phyloP scores from a whole-genome alignment of 2,888 invertebrate genomes.

The Drosophila peninsularis region DNA sequence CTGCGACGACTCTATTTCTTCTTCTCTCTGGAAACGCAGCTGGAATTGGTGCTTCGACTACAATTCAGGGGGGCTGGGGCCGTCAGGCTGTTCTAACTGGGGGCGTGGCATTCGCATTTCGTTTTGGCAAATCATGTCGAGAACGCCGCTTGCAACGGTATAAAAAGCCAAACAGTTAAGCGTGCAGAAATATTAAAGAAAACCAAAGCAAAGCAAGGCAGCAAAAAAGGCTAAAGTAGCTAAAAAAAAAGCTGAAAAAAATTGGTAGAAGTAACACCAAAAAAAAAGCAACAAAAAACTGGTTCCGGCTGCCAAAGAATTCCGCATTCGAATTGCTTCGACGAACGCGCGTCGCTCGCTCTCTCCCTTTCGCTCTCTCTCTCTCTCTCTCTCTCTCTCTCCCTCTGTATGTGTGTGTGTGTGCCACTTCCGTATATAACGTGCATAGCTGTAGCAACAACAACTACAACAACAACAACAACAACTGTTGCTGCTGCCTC shows the following conservation, averaged over 20 bases:
- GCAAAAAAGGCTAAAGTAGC: slow-evolving; percentile 34
- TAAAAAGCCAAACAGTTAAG: slow-evolving; percentile 69
- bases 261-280: slow-evolving; percentile 62
- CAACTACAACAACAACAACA: slow-evolving; percentile 19
- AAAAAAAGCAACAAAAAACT: slow-evolving; percentile 67
- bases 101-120: slow-evolving; percentile 14
- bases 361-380: slow-evolving; percentile 8
- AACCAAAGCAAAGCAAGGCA: slow-evolving; percentile 46
- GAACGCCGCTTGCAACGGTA: slow-evolving; percentile 74
- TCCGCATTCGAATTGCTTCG: slow-evolving; percentile 54
- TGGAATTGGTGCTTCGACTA: background rate
- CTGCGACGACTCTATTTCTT: slow-evolving; percentile 15
- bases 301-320: slow-evolving; percentile 75
- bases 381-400: slow-evolving; percentile 13
- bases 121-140: slow-evolving; percentile 70
- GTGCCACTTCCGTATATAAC: slow-evolving; percentile 68
- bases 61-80: background rate
- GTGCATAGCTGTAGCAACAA: slow-evolving; percentile 41
- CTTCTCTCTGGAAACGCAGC: background rate
- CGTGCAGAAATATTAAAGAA: slow-evolving; percentile 69
- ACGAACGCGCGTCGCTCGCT: slow-evolving; percentile 36
- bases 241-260: slow-evolving; percentile 34
- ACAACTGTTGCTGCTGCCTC: slow-evolving; percentile 8
- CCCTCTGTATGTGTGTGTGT: slow-evolving; percentile 38
- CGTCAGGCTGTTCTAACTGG: background rate